A percentile compares a stretch with the other conserved stretches of the same genome.
Conservation (phyloP, 2,113 vertebrate genomes). For the Oostethus manadensis region DNA sequence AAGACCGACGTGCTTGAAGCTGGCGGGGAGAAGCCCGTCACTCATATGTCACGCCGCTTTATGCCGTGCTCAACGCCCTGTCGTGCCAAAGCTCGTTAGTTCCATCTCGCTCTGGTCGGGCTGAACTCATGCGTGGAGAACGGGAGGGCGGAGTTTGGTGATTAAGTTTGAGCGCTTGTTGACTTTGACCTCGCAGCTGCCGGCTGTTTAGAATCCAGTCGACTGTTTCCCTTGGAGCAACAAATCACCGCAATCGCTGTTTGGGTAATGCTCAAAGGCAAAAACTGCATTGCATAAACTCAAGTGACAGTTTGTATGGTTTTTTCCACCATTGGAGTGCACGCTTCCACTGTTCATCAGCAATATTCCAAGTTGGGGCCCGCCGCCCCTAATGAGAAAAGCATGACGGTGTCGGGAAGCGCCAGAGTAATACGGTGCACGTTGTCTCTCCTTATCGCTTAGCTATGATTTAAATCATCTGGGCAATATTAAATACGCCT, state of each 20-base stretch:
- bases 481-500: slow-evolving; percentile 38
- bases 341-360: too few relatives aligned
- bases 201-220: slow-evolving; percentile 7
- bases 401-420: slow-evolving; percentile 39
- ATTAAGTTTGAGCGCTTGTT: neutral
- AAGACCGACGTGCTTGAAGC: neutral
- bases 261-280: slow-evolving; percentile 3
- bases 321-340: slow-evolving; percentile 4
- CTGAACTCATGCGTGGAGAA: neutral
- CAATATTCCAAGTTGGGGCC: too few relatives aligned
- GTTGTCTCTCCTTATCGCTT: slow-evolving; percentile 48
- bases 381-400: slow-evolving; percentile 30
- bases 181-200: slow-evolving; percentile 10
- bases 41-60: slow-evolving; percentile 1
- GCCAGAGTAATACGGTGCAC: slow-evolving; percentile 48
- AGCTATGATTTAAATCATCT: slow-evolving; percentile 57
- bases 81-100: too few relatives aligned
- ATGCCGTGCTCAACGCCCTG: too few relatives aligned
- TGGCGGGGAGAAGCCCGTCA: neutral
- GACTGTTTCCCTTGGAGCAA: slow-evolving; percentile 8
- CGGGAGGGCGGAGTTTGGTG: neutral
- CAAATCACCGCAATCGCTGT: slow-evolving; percentile 3
- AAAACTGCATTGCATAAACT: neutral
- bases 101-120: neutral
- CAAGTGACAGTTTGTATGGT: slow-evolving; percentile 1